Evolutionary conservation across 2,888 invertebrate species (phyloP).

Genomic region (Dysmachus trigonus): DNA sequence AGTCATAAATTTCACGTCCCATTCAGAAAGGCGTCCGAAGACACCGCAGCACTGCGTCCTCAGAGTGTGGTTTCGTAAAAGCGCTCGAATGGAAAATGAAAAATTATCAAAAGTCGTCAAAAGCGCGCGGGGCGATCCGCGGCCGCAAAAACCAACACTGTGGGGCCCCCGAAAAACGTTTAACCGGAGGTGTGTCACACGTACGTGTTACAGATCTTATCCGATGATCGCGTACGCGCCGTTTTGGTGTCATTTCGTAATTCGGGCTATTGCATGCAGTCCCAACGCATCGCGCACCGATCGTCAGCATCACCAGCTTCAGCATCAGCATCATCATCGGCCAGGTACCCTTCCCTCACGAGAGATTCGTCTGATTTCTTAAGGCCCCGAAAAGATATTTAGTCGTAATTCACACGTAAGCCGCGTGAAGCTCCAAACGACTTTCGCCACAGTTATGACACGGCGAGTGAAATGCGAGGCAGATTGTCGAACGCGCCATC

Average conservation of each 20-base stretch:
- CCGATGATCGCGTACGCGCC: conserved; percentile 27
- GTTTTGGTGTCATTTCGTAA: conserved; percentile 44
- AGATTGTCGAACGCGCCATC: conserved; percentile 16
- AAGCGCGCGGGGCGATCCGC: not conserved
- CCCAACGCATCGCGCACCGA: not conserved
- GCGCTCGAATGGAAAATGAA: conserved; percentile 32
- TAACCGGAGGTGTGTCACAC: conserved; percentile 43
- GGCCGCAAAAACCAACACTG: conserved; percentile 39
- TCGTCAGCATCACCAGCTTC: not conserved
- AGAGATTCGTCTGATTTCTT: conserved; percentile 2
- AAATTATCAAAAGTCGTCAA: conserved; percentile 43
- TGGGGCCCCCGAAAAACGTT: conserved; percentile 33
- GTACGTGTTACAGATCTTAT: conserved; percentile 44
- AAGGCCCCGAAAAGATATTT: not conserved
- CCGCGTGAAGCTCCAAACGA: conserved; percentile 6
- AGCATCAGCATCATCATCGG: no score
- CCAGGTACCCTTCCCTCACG: conserved; percentile 1
- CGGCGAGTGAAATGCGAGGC: conserved; percentile 23
- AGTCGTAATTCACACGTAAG: conserved; percentile 39
- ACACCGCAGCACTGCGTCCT: conserved; percentile 18
- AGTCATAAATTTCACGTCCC: conserved; percentile 42
- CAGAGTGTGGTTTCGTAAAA: conserved; percentile 26
- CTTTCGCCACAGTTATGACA: conserved; percentile 41
- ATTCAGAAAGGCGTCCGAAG: conserved; percentile 37
- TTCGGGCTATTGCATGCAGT: conserved; percentile 36